Conservation (phyloP, 2,797 vertebrate species). For the Pipistrellus nathusii region DNA sequence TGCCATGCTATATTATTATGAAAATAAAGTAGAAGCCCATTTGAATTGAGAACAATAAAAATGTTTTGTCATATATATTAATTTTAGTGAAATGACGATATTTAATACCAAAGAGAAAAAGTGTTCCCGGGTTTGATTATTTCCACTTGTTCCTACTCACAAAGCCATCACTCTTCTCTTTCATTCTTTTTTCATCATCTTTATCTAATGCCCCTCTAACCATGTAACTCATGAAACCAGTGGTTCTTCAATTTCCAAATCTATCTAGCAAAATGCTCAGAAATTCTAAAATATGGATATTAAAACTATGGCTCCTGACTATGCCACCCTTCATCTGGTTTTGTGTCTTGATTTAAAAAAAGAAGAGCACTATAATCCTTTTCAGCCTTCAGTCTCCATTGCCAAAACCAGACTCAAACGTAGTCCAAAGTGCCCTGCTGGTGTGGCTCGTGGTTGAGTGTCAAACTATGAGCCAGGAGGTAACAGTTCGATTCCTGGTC, state of each 20-base stretch:
- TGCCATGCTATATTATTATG: neutral
- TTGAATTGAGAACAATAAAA: conserved; percentile 20
- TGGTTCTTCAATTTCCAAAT: conserved; percentile 17
- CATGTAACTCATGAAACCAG: conserved; percentile 23
- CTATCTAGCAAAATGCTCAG: neutral
- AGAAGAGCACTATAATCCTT: neutral
- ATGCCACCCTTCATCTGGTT: neutral
- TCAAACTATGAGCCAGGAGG: too few species aligned
- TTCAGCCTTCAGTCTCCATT: neutral
- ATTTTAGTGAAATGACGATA: conserved; percentile 27
- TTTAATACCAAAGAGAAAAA: conserved; percentile 2
- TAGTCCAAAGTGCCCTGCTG: conserved; percentile 4
- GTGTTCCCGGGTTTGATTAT: neutral
- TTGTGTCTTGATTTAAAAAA: conserved; percentile 36
- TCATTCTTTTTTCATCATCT: neutral
- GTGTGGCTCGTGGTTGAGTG: too few species aligned
- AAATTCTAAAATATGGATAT: conserved; percentile 33
- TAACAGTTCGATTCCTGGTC: too few species aligned
- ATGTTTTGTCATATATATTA: neutral
- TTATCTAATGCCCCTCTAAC: neutral
- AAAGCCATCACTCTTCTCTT: neutral
- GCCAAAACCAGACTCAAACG: neutral
- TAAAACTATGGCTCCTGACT: conserved; percentile 19
- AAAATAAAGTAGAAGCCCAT: conserved; percentile 16
- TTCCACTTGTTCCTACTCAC: conserved; percentile 10